Conservation (phyloP, 2,797 vertebrate species). For the Microctenopoma stevenorrisi region DNA sequence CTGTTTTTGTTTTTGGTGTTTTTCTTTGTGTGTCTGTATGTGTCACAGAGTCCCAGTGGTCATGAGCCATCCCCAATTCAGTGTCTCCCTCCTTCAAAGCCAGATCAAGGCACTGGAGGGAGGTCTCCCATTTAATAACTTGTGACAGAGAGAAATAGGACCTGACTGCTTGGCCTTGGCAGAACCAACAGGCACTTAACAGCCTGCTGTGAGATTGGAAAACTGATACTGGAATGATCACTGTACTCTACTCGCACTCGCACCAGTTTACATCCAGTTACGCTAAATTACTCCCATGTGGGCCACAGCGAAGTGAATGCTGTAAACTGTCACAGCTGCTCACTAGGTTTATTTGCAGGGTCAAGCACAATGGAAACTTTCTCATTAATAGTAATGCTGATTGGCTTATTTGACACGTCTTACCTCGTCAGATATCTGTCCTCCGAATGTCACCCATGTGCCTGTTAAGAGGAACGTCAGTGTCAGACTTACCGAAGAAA, state of each 20-base stretch:
- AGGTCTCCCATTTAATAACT: constrained; percentile 24
- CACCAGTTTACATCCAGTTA: constrained; percentile 37
- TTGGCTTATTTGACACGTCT: constrained; percentile 62
- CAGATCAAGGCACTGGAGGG: constrained; percentile 13
- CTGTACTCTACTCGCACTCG: constrained; percentile 8
- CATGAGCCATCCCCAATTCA: constrained; percentile 22
- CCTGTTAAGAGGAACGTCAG: constrained; percentile 80
- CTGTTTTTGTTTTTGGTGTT: too few relatives aligned
- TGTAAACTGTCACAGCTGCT: constrained; percentile 17
- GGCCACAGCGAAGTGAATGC: constrained; percentile 1
- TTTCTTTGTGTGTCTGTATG: constrained; percentile 25
- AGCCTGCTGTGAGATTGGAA: constrained; percentile 18
- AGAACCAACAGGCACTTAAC: constrained; percentile 29
- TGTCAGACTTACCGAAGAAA: constrained; percentile 43
- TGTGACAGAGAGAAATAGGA: constrained; percentile 42
- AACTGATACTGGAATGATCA: constrained; percentile 26
- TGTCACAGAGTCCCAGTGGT: constrained; percentile 27
- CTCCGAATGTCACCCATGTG: constrained; percentile 98
- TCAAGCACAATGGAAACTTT: constrained; percentile 28
- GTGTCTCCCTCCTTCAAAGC: constrained; percentile 12
- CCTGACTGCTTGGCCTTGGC: constrained; percentile 39
- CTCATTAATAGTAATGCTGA: constrained; percentile 15
- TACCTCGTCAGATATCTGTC: constrained; percentile 98
- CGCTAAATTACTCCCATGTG: constrained; percentile 22
- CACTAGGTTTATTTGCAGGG: constrained; percentile 5